Evolutionary conservation across 2,888 invertebrate genomes (phyloP).

Genomic region (Ophioninae sp.): DNA sequence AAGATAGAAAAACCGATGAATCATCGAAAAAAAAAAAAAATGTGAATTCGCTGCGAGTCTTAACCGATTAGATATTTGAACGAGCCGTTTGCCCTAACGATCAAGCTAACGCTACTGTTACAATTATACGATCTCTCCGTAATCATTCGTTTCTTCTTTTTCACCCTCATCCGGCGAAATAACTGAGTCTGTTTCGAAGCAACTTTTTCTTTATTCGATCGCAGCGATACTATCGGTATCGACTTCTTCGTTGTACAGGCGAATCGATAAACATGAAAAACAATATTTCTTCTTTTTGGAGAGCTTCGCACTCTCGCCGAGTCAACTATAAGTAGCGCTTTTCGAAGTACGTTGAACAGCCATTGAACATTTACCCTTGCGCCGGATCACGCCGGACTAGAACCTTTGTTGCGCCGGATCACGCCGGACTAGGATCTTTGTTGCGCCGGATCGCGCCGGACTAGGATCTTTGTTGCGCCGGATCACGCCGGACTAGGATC

Average conservation of each 20-base stretch:
- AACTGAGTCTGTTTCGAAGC: neutral
- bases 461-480: too few species aligned
- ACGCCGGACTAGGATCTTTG: too few species aligned
- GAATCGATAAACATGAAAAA: slow-evolving; percentile 60
- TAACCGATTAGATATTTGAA: slow-evolving; percentile 54
- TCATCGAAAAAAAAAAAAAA: slow-evolving; percentile 16
- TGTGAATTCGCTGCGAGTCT: slow-evolving; percentile 39
- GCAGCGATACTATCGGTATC: slow-evolving; percentile 29
- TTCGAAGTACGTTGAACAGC: slow-evolving; percentile 62
- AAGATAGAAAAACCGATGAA: slow-evolving; percentile 64
- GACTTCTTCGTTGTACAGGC: slow-evolving; percentile 60
- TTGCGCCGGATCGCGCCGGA: too few species aligned
- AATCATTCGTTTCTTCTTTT: slow-evolving; percentile 17
- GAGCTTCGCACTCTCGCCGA: slow-evolving; percentile 42
- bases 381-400: too few species aligned
- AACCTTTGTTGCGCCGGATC: too few species aligned
- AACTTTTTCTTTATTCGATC: neutral
- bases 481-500: too few species aligned
- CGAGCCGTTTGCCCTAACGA: slow-evolving; percentile 51
- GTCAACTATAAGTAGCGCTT: slow-evolving; percentile 48
- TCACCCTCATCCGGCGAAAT: neutral
- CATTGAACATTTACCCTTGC: slow-evolving; percentile 47
- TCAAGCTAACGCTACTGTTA: slow-evolving; percentile 56
- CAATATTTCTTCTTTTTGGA: slow-evolving; percentile 43
- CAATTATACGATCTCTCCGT: slow-evolving; percentile 60